Percentiles rank a stretch among this genome's conserved stretches.
Conservation (phyloP, 1,140 invertebrate genomes). For the Adelges cooleyi region DNA sequence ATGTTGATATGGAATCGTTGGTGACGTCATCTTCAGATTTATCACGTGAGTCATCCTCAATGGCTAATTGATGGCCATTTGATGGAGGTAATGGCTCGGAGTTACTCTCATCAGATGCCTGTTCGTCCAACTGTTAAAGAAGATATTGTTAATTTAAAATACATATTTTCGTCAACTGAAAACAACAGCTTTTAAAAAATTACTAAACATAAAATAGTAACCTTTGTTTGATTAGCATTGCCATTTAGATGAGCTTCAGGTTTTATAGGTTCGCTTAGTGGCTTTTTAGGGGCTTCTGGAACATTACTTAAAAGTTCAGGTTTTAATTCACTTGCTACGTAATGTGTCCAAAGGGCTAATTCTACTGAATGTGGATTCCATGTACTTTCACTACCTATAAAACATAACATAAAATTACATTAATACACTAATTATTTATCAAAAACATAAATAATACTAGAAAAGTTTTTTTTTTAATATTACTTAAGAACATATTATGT, state of each 20-base stretch:
- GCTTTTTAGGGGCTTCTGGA: slow-evolving; percentile 39
- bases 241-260: slow-evolving; percentile 32
- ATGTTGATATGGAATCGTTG: slow-evolving; percentile 33
- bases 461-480: no score
- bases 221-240: slow-evolving; percentile 31
- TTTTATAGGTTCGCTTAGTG: slow-evolving; percentile 27
- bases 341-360: slow-evolving; percentile 80
- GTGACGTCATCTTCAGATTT: slow-evolving; percentile 39
- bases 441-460: neutral
- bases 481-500: no score
- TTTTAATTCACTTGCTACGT: slow-evolving; percentile 67
- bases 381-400: slow-evolving; percentile 43
- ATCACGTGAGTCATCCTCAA: slow-evolving; percentile 58
- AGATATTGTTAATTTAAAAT: neutral
- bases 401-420: slow-evolving; percentile 12
- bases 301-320: slow-evolving; percentile 69
- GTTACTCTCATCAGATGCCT: slow-evolving; percentile 33
- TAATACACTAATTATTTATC: neutral
- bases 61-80: slow-evolving; percentile 53
- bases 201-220: slow-evolving; percentile 20
- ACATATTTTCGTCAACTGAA: neutral
- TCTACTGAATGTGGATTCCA: slow-evolving; percentile 83
- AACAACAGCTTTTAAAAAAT: neutral
- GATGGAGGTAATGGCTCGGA: slow-evolving; percentile 37
- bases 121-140: slow-evolving; percentile 38